phyloP scores from a whole-genome alignment of 2,888 invertebrate genomes.

The Alloplasta piceator region DNA sequence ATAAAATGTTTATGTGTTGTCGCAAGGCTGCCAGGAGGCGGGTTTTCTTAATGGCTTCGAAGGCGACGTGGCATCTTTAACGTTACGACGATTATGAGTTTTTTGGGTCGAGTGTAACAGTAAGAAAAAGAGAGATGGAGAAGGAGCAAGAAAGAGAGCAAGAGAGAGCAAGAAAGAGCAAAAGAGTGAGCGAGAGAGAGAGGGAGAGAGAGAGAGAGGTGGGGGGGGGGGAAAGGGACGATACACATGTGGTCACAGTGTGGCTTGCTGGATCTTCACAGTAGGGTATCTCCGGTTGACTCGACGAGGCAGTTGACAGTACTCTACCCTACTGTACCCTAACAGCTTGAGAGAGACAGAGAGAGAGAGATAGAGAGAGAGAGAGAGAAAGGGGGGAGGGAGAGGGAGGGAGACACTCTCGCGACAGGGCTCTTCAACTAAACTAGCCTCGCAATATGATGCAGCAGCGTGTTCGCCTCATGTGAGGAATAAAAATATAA shows the following conservation, averaged over 20 bases:
- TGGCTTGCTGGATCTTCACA: slow-evolving; percentile 42
- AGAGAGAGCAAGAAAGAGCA: too few species aligned
- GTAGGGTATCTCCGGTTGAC: slow-evolving; percentile 38
- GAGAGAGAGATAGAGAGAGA: too few species aligned
- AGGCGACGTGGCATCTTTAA: slow-evolving; percentile 17
- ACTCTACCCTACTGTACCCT: neutral
- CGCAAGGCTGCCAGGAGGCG: slow-evolving; percentile 33
- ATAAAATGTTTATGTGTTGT: slow-evolving; percentile 20
- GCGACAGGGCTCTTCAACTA: too few species aligned
- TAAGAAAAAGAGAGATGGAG: neutral
- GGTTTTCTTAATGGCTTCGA: slow-evolving; percentile 20
- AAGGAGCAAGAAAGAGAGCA: neutral
- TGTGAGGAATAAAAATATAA: slow-evolving; percentile 57
- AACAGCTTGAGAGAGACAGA: slow-evolving; percentile 6
- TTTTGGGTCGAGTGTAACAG: neutral
- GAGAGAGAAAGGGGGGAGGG: neutral
- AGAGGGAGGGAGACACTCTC: too few species aligned
- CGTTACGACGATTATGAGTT: slow-evolving; percentile 22
- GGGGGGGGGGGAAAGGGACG: slow-evolving; percentile 30
- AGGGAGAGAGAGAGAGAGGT: slow-evolving; percentile 18
- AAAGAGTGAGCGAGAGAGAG: neutral
- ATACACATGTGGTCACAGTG: slow-evolving; percentile 61
- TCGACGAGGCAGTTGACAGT: slow-evolving; percentile 28
- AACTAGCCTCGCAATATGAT: slow-evolving; percentile 10
- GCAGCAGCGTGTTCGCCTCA: neutral